Conservation (phyloP, 2,888 invertebrate species). For the Chalcosyrphus nemorum region DNA sequence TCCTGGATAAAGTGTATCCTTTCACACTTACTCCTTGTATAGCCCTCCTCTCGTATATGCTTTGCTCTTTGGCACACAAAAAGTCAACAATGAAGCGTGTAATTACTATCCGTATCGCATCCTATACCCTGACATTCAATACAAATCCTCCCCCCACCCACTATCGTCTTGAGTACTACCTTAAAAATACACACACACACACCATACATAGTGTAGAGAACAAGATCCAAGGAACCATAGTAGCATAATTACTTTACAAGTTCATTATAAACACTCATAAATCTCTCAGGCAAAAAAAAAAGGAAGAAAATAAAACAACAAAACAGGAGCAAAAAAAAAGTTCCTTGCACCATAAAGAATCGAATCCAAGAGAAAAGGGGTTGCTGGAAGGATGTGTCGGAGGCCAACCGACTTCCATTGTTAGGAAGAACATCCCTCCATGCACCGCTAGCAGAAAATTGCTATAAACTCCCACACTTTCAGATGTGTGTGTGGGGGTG, state of each 20-base stretch:
- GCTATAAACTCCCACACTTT: slow-evolving; percentile 61
- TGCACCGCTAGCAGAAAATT: slow-evolving; percentile 31
- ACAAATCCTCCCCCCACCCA: slow-evolving; percentile 32
- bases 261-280: slow-evolving; percentile 82
- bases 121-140: slow-evolving; percentile 68
- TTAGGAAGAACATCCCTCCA: slow-evolving; percentile 24
- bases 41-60: slow-evolving; percentile 16
- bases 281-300: too few species aligned
- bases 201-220: slow-evolving; percentile 35
- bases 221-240: slow-evolving; percentile 68
- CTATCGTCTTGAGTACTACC: slow-evolving; percentile 34
- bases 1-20: slow-evolving; percentile 47
- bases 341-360: slow-evolving; percentile 55
- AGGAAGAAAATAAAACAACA: slow-evolving; percentile 71
- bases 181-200: slow-evolving; percentile 54
- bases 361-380: slow-evolving; percentile 43
- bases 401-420: slow-evolving; percentile 60
- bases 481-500: background rate
- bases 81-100: slow-evolving; percentile 81
- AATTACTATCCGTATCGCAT: slow-evolving; percentile 79
- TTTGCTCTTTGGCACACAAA: slow-evolving; percentile 41
- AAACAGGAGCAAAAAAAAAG: slow-evolving; percentile 43
- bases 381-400: slow-evolving; percentile 48
- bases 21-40: slow-evolving; percentile 19
- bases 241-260: slow-evolving; percentile 82